Evolutionary conservation across 1,140 invertebrate genomes (phyloP).

Genomic region (Diachasmimorpha longicaudata): DNA sequence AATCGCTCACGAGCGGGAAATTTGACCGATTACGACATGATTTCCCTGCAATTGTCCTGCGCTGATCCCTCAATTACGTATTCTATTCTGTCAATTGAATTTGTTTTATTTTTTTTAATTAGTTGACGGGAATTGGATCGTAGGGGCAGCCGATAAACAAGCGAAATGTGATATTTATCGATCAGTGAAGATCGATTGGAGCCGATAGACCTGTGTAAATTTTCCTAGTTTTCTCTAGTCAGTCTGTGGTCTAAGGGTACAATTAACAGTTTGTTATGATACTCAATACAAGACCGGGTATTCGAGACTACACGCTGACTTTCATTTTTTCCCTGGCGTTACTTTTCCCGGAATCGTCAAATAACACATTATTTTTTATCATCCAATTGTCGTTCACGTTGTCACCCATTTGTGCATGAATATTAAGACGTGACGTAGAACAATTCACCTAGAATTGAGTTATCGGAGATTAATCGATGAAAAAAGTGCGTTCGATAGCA

Average conservation of each 20-base stretch:
- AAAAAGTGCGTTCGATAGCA: not conserved
- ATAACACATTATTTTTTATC: not conserved
- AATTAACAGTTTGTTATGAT: constrained; percentile 32
- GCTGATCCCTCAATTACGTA: too few relatives aligned
- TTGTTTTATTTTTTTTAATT: too few relatives aligned
- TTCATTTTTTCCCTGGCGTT: constrained; percentile 51
- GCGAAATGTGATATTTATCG: too few relatives aligned
- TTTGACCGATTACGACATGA: too few relatives aligned
- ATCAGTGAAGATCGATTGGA: not conserved
- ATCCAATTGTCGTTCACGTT: not conserved
- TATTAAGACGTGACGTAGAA: not conserved
- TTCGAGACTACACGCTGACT: constrained; percentile 60
- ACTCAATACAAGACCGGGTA: constrained; percentile 36
- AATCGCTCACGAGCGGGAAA: too few relatives aligned
- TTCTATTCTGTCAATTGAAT: too few relatives aligned
- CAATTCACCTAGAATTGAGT: not conserved
- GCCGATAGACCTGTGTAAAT: not conserved
- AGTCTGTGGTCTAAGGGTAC: constrained; percentile 58
- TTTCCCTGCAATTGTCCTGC: too few relatives aligned
- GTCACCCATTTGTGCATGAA: not conserved
- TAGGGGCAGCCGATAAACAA: too few relatives aligned
- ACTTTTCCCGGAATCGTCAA: constrained; percentile 44
- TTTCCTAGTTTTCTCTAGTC: constrained; percentile 47
- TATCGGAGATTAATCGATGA: not conserved
- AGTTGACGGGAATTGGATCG: too few relatives aligned